These are phyloP conservation scores for Fragum fragum DNA, from an alignment of 2,888 invertebrate genomes.

Conservation along the genomic window DNA sequence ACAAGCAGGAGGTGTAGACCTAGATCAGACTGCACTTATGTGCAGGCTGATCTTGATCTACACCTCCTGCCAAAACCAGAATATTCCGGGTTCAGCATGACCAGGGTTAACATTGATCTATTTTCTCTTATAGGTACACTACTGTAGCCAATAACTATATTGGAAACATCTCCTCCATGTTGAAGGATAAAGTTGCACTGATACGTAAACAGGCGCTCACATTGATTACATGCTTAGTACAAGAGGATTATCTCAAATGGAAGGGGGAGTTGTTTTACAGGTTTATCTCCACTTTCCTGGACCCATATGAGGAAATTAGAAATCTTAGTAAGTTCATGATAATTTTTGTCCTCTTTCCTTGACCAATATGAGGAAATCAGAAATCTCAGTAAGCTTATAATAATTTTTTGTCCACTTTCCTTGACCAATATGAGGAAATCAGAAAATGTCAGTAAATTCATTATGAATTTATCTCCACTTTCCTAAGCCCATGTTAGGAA, in stretches of 20 bases:
- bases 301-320: conserved; percentile 85
- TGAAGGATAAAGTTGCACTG: conserved; percentile 88
- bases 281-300: conserved; percentile 88
- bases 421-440: no score
- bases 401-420: no score
- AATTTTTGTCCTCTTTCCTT: not conserved
- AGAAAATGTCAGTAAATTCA: no score
- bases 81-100: no score
- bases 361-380: conserved; percentile 84
- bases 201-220: conserved; percentile 91
- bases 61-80: no score
- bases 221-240: conserved; percentile 90
- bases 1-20: no score
- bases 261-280: conserved; percentile 90
- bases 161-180: conserved; percentile 90
- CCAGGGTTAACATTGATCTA: no score
- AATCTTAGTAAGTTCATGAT: conserved; percentile 74
- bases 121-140: conserved; percentile 90
- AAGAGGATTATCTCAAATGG: conserved; percentile 92
- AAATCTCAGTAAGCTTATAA: conserved; percentile 68
- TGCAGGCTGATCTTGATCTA: no score
- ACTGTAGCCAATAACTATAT: conserved; percentile 91
- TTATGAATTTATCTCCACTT: conserved; percentile 89
- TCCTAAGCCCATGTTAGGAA: conserved; percentile 86
- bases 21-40: no score